Evolutionary conservation across 2,797 vertebrate species (phyloP).

Genomic region (Pogonophryne albipinna): DNA sequence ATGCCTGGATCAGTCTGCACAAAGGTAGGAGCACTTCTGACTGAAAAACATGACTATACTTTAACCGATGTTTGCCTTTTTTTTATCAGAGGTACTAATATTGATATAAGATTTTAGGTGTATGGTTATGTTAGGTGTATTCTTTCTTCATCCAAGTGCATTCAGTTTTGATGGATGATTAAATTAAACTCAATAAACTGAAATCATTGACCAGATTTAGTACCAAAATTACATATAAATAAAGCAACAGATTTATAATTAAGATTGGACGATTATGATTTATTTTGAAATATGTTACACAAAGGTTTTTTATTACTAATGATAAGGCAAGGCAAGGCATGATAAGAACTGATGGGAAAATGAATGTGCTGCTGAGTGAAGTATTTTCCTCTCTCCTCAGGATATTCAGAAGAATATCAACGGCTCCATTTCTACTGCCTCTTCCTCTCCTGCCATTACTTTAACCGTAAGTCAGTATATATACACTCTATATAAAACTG

Average conservation of each 20-base stretch:
- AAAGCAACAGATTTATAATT: neutral
- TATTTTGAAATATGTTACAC: neutral
- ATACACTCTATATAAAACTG: too few relatives aligned
- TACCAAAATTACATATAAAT: neutral
- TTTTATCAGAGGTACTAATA: neutral
- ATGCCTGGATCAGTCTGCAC: conserved; percentile 75
- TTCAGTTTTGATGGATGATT: conserved; percentile 7
- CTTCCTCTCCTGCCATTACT: conserved; percentile 2
- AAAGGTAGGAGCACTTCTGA: conserved; percentile 72
- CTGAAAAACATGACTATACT: neutral
- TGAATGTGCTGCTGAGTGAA: neutral
- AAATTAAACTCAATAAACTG: neutral
- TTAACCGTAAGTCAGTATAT: conserved; percentile 52
- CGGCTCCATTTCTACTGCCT: conserved; percentile 15
- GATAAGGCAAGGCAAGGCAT: neutral
- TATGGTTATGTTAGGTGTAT: neutral
- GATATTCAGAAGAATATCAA: conserved; percentile 67
- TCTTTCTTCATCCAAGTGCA: neutral
- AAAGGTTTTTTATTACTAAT: neutral
- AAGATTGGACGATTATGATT: neutral
- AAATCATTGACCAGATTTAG: neutral
- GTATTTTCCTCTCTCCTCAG: conserved; percentile 37
- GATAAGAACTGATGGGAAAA: neutral
- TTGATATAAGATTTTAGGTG: conserved; percentile 3
- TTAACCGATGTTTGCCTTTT: neutral